Percentiles rank a stretch among this genome's conserved stretches.
phyloP scores from a whole-genome alignment of 1,140 invertebrate species.

The Zaprionus vittiger region DNA sequence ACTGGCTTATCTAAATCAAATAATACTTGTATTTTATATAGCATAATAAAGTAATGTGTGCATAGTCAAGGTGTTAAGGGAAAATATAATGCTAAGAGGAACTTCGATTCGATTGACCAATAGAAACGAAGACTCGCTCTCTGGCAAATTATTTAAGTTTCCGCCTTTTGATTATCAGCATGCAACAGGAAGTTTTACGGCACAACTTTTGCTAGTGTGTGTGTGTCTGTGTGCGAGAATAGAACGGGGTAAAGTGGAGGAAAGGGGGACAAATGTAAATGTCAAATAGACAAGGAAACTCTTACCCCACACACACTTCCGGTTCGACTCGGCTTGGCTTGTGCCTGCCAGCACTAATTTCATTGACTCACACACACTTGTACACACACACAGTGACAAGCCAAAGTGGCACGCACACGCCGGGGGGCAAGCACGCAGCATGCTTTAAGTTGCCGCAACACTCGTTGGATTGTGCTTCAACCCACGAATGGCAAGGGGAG shows the following conservation, averaged over 20 bases:
- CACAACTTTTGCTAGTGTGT: constrained; percentile 54
- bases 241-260: not conserved
- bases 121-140: constrained; percentile 47
- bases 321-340: constrained; percentile 21
- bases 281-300: constrained; percentile 63
- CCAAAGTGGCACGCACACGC: constrained; percentile 55
- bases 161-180: constrained; percentile 64
- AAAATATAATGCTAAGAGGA: no score
- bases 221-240: constrained; percentile 23
- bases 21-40: not conserved
- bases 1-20: not conserved
- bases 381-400: constrained; percentile 18
- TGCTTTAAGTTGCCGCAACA: constrained; percentile 26
- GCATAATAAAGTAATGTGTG: not conserved
- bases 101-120: constrained; percentile 23
- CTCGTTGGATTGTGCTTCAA: constrained; percentile 21
- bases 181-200: constrained; percentile 57
- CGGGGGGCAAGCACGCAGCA: constrained; percentile 10
- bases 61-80: not conserved
- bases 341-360: constrained; percentile 66
- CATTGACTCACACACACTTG: constrained; percentile 66
- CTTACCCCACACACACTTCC: constrained; percentile 64
- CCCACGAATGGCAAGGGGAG: not conserved
- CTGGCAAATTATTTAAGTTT: constrained; percentile 69
- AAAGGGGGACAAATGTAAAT: constrained; percentile 56